Evolutionary conservation across 2,797 vertebrate species (phyloP).

Genomic region (Pseudochirops corinnae): DNA sequence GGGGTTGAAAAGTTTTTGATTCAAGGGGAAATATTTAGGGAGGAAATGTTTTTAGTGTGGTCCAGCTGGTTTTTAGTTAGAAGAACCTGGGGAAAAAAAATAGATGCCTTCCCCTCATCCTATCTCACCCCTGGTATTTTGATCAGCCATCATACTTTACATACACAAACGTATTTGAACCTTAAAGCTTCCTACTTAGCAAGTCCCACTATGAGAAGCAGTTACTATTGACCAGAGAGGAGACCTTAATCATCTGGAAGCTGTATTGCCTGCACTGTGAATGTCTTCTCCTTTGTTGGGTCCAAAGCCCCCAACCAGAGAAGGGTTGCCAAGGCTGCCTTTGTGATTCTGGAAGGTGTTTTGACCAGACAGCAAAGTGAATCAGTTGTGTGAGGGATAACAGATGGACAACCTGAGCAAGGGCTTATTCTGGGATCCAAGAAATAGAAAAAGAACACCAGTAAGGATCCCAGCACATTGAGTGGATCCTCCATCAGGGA

Average conservation of each 20-base stretch:
- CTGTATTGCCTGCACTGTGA: neutral
- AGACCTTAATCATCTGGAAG: neutral
- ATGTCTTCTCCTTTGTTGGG: neutral
- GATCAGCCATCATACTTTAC: neutral
- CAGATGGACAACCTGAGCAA: neutral
- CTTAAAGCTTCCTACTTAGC: neutral
- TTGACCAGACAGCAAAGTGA: neutral
- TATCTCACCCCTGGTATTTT: neutral
- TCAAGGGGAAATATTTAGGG: neutral
- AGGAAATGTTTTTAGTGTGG: neutral
- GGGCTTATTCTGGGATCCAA: neutral
- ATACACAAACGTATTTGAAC: neutral
- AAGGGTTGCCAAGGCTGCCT: neutral
- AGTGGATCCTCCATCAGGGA: neutral
- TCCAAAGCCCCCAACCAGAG: neutral
- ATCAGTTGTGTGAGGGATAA: neutral
- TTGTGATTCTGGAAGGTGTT: neutral
- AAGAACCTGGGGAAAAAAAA: neutral
- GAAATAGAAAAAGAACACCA: neutral
- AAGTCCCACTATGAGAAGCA: neutral
- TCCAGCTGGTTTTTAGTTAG: constrained; percentile 2
- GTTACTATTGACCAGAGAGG: neutral
- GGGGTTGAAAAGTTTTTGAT: neutral
- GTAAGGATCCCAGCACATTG: neutral
- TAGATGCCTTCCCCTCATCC: too few species aligned